Evolutionary conservation across 2,797 vertebrate genomes (phyloP).

Genomic region (Micrastur ruficollis): DNA sequence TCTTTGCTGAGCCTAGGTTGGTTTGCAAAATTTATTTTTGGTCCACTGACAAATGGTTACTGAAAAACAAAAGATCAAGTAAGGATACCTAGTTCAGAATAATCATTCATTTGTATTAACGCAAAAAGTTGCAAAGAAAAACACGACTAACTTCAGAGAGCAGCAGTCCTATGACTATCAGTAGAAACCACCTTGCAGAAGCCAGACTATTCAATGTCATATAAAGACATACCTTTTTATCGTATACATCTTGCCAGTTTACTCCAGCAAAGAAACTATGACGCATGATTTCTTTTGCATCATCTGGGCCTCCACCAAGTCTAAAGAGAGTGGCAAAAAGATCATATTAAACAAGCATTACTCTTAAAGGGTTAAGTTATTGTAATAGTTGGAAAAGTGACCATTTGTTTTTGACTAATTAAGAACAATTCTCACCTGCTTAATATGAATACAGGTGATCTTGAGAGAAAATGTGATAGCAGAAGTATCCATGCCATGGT

Average conservation of each 20-base stretch:
- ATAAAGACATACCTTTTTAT: conserved; percentile 88
- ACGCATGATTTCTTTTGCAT: conserved; percentile 98
- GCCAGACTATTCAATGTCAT: background rate
- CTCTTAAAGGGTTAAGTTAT: background rate
- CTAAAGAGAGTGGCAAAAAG: conserved; percentile 66
- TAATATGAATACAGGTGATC: background rate
- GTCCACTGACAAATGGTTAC: background rate
- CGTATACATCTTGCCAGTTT: conserved; percentile 96
- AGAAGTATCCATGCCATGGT: background rate
- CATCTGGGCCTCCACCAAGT: conserved; percentile 94
- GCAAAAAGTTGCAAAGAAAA: background rate
- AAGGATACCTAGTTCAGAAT: background rate
- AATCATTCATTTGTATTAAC: background rate
- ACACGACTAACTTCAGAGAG: background rate
- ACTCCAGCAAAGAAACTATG: conserved; percentile 95
- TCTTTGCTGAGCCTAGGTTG: background rate
- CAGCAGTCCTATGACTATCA: background rate
- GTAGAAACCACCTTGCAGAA: background rate
- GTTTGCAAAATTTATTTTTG: background rate
- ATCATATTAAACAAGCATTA: conserved; percentile 6
- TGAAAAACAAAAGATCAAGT: background rate
- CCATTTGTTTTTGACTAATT: background rate
- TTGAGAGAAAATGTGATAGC: background rate
- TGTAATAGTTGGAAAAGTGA: background rate
- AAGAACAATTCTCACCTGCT: background rate